Evolutionary conservation across 37 sponge, comb jelly and placozoan species (phyloP), one percentile per base, ranked within the genome.

Genomic region (Petrosia ficiformis): DNA sequence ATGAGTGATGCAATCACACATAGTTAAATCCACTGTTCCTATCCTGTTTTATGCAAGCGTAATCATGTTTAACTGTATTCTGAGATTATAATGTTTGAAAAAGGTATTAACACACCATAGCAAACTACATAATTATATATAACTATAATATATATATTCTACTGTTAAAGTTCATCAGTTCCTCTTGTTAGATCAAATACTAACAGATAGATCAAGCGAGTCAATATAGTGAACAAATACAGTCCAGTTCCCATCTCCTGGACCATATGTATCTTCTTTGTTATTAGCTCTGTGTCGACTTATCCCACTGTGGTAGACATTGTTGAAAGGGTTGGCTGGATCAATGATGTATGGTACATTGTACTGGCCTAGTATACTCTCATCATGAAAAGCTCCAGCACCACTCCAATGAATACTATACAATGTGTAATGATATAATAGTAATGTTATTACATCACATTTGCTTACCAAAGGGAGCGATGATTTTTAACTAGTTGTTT

Each of bases 281-380:
- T 64, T 8, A 26, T 69, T 24, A 39, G 80, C 42, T 22, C 31
- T 32, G n/a, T 72, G 80, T 6, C 42, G 31, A 25, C 54, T 59
- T 1, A 91, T 57, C 4, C 86, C 91, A 39, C 74, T 80, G 24
- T 19, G 30, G 59, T 91, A 77, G 25, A 89, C 72, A 43, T 89
- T 80, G 63, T 89, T 84, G 81, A 80, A 65, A n/a, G 90, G 90
- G 54, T 89, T 84, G 59, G 82, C 85, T 61, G 85, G 85, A 32
- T 89, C 90, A 10, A 89, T 37, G 22, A 84, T 80, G 48, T 67
- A 69, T 5, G 90, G 90, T 24, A n/a, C 63, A n/a, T n/a, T 11
- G n/a, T 22, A 29, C 63, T 61, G 63, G 28, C 28, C 25, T 61
- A 26, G 54, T 14, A 19, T 8, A 19, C 14, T 48, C 14, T 48